Evolutionary conservation across 2,797 vertebrate species (phyloP), one percentile per base, ranked within the genome.

Genomic region (Myiotriccus ornatus): DNA sequence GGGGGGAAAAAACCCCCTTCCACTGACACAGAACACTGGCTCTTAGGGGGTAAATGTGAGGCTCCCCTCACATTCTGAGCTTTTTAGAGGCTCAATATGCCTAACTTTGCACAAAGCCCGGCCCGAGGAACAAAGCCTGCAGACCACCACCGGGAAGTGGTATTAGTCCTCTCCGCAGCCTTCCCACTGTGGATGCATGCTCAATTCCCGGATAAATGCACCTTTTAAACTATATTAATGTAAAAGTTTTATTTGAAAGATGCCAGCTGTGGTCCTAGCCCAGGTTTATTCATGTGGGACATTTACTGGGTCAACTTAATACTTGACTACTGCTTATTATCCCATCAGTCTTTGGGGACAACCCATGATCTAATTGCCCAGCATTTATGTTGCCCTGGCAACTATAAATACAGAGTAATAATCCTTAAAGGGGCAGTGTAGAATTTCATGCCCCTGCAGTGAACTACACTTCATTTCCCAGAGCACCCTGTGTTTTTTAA

Each of bases 301-400:
- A 97, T 98, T 98, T 98, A 96, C 98, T 98, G 97, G 98, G 98
- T 98, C 98, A 98, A 98, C 98, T 98, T 98, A 98, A 98, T 98
- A 98, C 98, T 98, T 98, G 98, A 98, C 98, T 98, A 98, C 97
- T 98, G 98, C 98, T 98, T 98, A 98, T 98, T 98, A 98, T 98
- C 98, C 98, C 98, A 98, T 98, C 98, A 98, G 98, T 98, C 98
- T 98, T 98, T 96, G 49, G 98, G 98, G 98, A 98, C 97, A 97
- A 97, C 98, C 97, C 97, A 97, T 98, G 98, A 98, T 98, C 98
- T 98, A 98, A 98, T 98, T 98, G 98, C 98, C 98, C 97, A 4
- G 98, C 98, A 98, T 98, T 98, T 98, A 98, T 98, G 98, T 98
- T 98, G 98, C 98, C 98, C 95, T 98, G 97, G 98, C 97, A 98